Conservation (phyloP, 2,797 vertebrate genomes). For the Rhincodon typus region DNA sequence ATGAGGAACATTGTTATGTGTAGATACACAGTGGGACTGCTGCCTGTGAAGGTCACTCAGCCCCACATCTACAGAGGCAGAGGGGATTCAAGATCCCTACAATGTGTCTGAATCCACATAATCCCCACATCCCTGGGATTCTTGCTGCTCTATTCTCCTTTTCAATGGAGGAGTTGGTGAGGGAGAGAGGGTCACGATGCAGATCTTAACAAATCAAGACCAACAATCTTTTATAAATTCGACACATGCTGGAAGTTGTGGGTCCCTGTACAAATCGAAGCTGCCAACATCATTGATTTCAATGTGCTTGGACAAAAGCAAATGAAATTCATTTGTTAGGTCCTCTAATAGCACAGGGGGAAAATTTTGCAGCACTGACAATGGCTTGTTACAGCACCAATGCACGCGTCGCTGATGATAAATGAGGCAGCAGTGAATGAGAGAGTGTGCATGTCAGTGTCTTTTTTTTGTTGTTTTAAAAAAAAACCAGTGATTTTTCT, state of each 20-base stretch:
- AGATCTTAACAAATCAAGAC: background rate
- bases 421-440: background rate
- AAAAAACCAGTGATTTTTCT: background rate
- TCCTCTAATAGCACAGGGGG: background rate
- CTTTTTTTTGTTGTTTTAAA: background rate
- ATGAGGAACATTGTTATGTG: background rate
- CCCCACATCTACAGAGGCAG: background rate
- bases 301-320: slow-evolving; percentile 16
- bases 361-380: background rate
- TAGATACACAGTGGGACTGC: background rate
- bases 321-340: slow-evolving; percentile 16
- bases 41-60: background rate
- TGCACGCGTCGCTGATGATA: background rate
- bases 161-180: background rate
- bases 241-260: background rate
- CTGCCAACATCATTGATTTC: slow-evolving; percentile 9
- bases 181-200: background rate
- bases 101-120: too few relatives aligned
- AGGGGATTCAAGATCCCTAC: background rate
- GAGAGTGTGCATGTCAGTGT: background rate
- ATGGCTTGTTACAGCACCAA: background rate
- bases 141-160: too few relatives aligned
- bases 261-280: background rate
- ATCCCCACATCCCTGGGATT: too few relatives aligned
- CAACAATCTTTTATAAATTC: background rate